Conservation (phyloP, 2,888 invertebrate genomes). For the Omphaloscelis lunosa region DNA sequence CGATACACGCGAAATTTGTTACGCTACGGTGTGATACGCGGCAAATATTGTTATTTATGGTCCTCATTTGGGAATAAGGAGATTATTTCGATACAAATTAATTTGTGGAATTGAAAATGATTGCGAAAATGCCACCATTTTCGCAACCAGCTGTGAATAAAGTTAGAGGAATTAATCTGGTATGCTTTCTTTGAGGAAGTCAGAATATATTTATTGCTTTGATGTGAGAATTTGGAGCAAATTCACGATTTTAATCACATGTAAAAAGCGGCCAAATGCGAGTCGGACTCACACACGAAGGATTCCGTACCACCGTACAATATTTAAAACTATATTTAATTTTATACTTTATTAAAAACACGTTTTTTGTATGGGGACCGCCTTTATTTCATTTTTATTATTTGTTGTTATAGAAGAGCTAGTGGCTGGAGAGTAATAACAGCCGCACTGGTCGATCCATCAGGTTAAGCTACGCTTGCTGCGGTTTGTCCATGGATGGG, state of each 20-base stretch:
- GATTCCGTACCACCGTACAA: not conserved
- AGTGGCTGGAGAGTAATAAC: too few species aligned
- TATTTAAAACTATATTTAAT: not conserved
- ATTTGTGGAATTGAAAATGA: conserved; percentile 49
- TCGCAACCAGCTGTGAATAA: not conserved
- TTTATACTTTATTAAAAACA: too few species aligned
- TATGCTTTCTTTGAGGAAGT: not conserved
- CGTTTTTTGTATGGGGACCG: too few species aligned
- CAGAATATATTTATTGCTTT: not conserved
- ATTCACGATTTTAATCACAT: not conserved
- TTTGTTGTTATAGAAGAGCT: too few species aligned
- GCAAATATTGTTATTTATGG: conserved; percentile 60
- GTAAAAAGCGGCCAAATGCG: not conserved
- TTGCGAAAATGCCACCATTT: conserved; percentile 21
- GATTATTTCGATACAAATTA: conserved; percentile 61
- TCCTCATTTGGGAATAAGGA: conserved; percentile 55
- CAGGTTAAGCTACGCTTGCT: too few species aligned
- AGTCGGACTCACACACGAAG: not conserved
- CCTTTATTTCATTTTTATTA: too few species aligned
- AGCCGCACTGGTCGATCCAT: too few species aligned
- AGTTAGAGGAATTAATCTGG: not conserved
- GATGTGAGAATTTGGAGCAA: not conserved
- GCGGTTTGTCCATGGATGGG: too few species aligned
- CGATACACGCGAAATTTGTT: conserved; percentile 68
- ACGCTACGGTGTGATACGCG: conserved; percentile 63